These are phyloP conservation scores for Paramormyrops hopkinsi DNA, from an alignment of 2,797 vertebrate species.

Conservation along the genomic window DNA sequence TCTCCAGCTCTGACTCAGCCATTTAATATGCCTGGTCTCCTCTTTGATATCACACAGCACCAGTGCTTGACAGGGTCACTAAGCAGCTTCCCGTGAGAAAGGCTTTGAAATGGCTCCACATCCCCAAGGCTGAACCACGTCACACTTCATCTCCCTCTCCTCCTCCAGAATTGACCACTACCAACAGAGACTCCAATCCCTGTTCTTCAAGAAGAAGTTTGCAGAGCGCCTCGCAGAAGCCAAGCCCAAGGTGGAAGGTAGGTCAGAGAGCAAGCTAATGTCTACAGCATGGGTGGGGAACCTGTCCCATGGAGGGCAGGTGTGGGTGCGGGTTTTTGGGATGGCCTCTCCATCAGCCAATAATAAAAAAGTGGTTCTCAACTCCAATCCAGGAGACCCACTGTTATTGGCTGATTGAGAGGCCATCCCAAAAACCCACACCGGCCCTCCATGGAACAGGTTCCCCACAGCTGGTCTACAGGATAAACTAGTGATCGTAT, in stretches of 20 bases:
- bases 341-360: too few species aligned
- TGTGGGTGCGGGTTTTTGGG: too few species aligned
- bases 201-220: slow-evolving; percentile 98
- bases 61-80: background rate
- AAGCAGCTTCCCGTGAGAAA: slow-evolving; percentile 20
- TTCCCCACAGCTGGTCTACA: too few species aligned
- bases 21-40: slow-evolving; percentile 36
- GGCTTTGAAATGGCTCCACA: slow-evolving; percentile 38
- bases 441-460: too few species aligned
- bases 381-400: too few species aligned
- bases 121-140: slow-evolving; percentile 27
- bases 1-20: slow-evolving; percentile 30
- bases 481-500: background rate
- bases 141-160: background rate
- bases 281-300: too few species aligned
- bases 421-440: too few species aligned
- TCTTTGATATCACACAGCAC: slow-evolving; percentile 34
- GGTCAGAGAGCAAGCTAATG: background rate
- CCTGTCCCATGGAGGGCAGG: too few species aligned
- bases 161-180: slow-evolving; percentile 88
- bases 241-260: slow-evolving; percentile 95
- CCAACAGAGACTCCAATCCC: slow-evolving; percentile 86
- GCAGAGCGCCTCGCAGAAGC: slow-evolving; percentile 86
- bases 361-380: too few species aligned
- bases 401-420: too few species aligned